Conservation (phyloP, 2,888 invertebrate genomes). For the Eupeodes luniger region DNA sequence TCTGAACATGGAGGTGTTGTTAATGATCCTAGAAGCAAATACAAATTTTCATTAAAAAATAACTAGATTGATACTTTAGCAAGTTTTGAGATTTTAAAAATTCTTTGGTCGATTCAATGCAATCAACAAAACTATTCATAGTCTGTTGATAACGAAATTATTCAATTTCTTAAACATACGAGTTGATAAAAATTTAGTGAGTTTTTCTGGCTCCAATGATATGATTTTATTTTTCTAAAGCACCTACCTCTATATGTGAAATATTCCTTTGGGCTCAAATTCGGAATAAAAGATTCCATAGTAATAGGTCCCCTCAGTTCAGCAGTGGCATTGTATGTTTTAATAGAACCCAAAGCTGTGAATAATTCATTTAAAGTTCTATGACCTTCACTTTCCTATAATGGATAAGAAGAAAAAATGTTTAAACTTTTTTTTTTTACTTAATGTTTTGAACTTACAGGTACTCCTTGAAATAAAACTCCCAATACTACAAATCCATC, state of each 20-base stretch:
- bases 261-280: slow-evolving; percentile 79
- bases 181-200: no score
- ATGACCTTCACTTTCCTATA: slow-evolving; percentile 75
- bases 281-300: slow-evolving; percentile 79
- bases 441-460: no score
- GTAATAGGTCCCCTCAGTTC: slow-evolving; percentile 77
- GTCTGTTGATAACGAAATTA: no score
- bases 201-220: no score
- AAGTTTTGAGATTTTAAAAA: no score
- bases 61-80: neutral
- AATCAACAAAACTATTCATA: no score
- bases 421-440: no score
- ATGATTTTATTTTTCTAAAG: neutral
- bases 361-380: slow-evolving; percentile 79
- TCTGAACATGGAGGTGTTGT: slow-evolving; percentile 91
- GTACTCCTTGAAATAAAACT: slow-evolving; percentile 86
- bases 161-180: no score
- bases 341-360: slow-evolving; percentile 77
- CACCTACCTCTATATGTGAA: slow-evolving; percentile 80
- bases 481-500: slow-evolving; percentile 88
- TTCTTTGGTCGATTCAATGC: no score
- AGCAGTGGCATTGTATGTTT: slow-evolving; percentile 78
- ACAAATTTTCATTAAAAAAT: slow-evolving; percentile 46
- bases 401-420: no score
- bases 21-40: slow-evolving; percentile 86